These are phyloP conservation scores for Muraenolepis orangiensis DNA, from an alignment of 2,797 vertebrate genomes.

Conservation along the genomic window DNA sequence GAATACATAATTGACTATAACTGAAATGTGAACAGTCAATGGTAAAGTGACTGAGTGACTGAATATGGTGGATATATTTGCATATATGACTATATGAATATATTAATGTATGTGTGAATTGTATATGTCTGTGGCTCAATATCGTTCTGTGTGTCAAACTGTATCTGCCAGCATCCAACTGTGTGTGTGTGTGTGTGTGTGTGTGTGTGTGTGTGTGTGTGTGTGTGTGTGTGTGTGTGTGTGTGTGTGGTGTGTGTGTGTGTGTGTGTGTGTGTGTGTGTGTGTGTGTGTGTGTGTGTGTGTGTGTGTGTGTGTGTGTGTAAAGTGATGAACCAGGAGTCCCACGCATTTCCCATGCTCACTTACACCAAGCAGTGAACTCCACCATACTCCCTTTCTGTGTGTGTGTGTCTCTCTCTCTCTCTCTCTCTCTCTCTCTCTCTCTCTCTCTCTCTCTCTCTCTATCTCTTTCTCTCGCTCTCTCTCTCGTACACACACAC, in stretches of 20 bases:
- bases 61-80: conserved; percentile 3
- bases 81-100: conserved; percentile 8
- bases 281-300: conserved; percentile 19
- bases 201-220: no score
- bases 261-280: conserved; percentile 11
- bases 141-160: neutral
- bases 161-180: neutral
- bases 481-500: conserved; percentile 9
- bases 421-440: conserved; percentile 9
- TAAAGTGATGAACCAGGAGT: conserved; percentile 62
- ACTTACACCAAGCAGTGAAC: conserved; percentile 72
- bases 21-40: neutral
- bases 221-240: neutral
- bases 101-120: conserved; percentile 18
- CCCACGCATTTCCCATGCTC: conserved; percentile 80
- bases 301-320: conserved; percentile 31
- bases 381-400: conserved; percentile 57
- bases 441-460: neutral
- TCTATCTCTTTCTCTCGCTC: conserved; percentile 43
- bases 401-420: conserved; percentile 38
- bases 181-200: no score
- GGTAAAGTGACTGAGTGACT: no score
- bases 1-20: neutral
- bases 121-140: neutral
- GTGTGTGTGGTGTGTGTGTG: neutral